These are phyloP conservation scores for Diachasma alloeum DNA, from an alignment of 1,140 invertebrate species.

Conservation along the genomic window DNA sequence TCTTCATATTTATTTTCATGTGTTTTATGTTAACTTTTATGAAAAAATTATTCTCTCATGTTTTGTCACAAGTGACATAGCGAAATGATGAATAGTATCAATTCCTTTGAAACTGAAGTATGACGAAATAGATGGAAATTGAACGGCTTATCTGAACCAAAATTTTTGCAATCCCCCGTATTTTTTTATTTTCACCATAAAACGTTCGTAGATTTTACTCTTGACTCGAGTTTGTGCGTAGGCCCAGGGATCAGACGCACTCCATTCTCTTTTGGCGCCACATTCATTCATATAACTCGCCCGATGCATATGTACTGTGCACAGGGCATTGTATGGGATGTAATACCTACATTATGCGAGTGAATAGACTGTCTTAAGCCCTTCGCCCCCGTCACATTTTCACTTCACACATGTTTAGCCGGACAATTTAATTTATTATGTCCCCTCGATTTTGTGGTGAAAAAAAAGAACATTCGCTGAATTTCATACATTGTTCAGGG, in stretches of 20 bases:
- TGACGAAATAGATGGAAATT: not conserved
- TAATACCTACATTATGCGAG: conserved; percentile 2
- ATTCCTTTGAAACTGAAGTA: not conserved
- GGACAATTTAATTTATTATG: too few relatives aligned
- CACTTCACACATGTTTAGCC: not conserved
- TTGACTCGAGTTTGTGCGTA: conserved; percentile 41
- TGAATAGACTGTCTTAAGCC: conserved; percentile 1
- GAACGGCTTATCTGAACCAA: not conserved
- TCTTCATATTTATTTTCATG: too few relatives aligned
- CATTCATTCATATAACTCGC: conserved; percentile 59
- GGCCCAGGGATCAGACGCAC: conserved; percentile 56
- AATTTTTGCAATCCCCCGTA: not conserved
- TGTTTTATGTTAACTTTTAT: too few relatives aligned
- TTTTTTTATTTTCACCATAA: not conserved
- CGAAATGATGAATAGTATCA: not conserved
- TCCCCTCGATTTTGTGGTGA: too few relatives aligned
- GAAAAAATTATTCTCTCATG: not conserved
- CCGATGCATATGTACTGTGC: not conserved
- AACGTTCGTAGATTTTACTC: not conserved
- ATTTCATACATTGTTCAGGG: not conserved
- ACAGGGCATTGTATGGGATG: not conserved
- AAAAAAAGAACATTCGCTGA: too few relatives aligned
- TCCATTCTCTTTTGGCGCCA: conserved; percentile 64
- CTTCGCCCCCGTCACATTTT: conserved; percentile 3
- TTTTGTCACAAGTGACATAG: not conserved